These are phyloP conservation scores for Microtus ochrogaster DNA, from an alignment of 2,113 vertebrate genomes.

Conservation along the genomic window DNA sequence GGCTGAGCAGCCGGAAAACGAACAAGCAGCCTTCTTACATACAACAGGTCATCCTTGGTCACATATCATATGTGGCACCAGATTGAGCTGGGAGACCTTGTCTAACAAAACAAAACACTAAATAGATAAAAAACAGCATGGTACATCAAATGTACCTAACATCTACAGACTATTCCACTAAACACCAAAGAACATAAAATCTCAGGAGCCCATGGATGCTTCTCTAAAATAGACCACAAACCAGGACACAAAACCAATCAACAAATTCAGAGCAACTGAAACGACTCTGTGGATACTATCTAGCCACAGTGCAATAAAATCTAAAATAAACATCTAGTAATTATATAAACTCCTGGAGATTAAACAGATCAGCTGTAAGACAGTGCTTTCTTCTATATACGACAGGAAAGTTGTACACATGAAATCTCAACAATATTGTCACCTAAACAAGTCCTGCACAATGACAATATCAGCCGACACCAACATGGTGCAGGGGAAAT, in stretches of 20 bases:
- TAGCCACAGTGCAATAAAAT: neutral
- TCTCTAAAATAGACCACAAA: neutral
- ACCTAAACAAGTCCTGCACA: neutral
- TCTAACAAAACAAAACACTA: neutral
- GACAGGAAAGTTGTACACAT: neutral
- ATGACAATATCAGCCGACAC: neutral
- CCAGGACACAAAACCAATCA: neutral
- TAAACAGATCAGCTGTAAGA: neutral
- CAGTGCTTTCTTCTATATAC: neutral
- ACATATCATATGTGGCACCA: neutral
- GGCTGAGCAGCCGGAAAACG: too few species aligned
- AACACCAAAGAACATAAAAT: neutral
- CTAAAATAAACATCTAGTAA: neutral
- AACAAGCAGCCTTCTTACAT: too few species aligned
- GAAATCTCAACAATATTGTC: neutral
- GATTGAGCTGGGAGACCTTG: neutral
- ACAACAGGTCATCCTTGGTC: neutral
- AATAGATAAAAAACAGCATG: neutral
- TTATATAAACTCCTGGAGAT: neutral
- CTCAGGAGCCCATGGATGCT: neutral
- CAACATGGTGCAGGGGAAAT: neutral
- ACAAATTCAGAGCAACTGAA: neutral
- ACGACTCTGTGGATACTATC: neutral
- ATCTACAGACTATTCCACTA: neutral
- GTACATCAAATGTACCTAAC: neutral